These are phyloP conservation scores for Malurus splendens DNA, from an alignment of 2,797 vertebrate genomes.

Conservation along the genomic window DNA sequence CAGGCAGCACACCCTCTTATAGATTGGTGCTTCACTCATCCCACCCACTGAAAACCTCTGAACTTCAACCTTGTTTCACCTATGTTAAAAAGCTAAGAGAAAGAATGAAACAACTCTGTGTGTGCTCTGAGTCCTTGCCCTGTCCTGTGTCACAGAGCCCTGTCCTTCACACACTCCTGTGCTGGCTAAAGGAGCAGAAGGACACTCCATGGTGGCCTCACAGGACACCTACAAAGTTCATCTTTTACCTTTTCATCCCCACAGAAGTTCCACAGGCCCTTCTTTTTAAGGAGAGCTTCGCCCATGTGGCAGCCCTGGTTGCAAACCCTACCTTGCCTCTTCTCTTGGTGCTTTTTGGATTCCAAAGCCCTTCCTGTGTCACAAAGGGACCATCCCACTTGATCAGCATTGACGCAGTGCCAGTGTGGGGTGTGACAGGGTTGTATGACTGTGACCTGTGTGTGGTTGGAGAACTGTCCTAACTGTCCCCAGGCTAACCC, in stretches of 20 bases:
- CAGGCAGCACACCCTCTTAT: background rate
- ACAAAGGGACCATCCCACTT: background rate
- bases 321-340: background rate
- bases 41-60: accelerated
- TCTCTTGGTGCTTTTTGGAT: background rate
- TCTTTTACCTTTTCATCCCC: background rate
- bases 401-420: accelerated
- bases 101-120: background rate
- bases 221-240: background rate
- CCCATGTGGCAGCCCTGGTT: background rate
- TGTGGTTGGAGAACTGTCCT: background rate
- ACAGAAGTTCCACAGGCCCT: background rate
- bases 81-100: background rate
- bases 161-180: background rate
- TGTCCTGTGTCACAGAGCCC: background rate
- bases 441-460: too few species aligned
- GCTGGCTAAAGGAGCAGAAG: background rate
- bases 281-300: background rate
- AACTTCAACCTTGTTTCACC: background rate
- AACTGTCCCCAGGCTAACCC: background rate
- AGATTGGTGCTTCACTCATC: background rate
- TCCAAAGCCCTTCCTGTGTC: background rate
- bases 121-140: background rate
- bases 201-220: accelerated
- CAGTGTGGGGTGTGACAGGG: background rate